These are phyloP conservation scores for Morpho achilles DNA, from an alignment of 2,888 invertebrate genomes.

Conservation along the genomic window DNA sequence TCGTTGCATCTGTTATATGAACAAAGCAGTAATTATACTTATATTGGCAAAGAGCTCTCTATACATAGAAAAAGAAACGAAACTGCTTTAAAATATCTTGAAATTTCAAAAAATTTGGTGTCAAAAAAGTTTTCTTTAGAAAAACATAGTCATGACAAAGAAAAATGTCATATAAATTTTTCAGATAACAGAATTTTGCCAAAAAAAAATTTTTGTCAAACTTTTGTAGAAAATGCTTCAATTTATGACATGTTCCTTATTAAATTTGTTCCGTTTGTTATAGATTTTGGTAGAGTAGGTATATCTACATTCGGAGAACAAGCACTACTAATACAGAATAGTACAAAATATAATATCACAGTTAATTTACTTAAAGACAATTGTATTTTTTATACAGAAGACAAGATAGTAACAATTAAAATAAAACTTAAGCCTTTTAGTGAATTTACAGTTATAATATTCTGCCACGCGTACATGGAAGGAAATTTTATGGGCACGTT, in stretches of 20 bases:
- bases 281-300: slow-evolving; percentile 61
- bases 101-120: slow-evolving; percentile 38
- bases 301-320: slow-evolving; percentile 49
- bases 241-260: slow-evolving; percentile 52
- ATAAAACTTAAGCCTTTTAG: slow-evolving; percentile 45
- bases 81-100: slow-evolving; percentile 40
- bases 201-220: slow-evolving; percentile 44
- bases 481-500: slow-evolving; percentile 49
- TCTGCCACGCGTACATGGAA: slow-evolving; percentile 44
- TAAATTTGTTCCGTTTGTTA: slow-evolving; percentile 42
- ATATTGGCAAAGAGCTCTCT: slow-evolving; percentile 41
- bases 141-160: slow-evolving; percentile 40
- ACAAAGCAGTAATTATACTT: slow-evolving; percentile 47
- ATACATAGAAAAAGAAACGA: slow-evolving; percentile 36
- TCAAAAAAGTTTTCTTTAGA: slow-evolving; percentile 35
- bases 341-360: slow-evolving; percentile 38
- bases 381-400: slow-evolving; percentile 46
- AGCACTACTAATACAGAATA: slow-evolving; percentile 49
- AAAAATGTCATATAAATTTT: slow-evolving; percentile 37
- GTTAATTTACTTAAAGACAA: slow-evolving; percentile 44
- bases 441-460: slow-evolving; percentile 40
- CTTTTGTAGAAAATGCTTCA: slow-evolving; percentile 31
- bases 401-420: slow-evolving; percentile 35
- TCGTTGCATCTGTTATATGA: slow-evolving; percentile 60
- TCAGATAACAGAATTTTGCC: slow-evolving; percentile 25